Evolutionary conservation across 2,113 vertebrate genomes (phyloP), one percentile per base, ranked within the genome.

Genomic region (Circaetus gallicus): DNA sequence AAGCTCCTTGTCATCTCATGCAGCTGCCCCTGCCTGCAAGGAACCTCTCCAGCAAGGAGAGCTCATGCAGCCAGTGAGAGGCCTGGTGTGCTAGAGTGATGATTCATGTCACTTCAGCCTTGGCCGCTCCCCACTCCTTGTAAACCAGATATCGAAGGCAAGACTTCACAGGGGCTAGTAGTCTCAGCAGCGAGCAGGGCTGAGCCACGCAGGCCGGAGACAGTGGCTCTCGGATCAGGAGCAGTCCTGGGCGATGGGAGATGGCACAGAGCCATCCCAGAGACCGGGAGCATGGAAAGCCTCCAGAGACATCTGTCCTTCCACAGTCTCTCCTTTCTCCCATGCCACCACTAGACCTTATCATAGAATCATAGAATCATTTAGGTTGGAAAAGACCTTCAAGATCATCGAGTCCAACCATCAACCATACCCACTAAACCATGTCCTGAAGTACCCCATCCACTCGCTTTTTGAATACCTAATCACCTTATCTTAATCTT

Each of bases 161-260:
- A 36, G 71, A 87, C 17, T 22, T 93, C 76, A 38, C 9, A 55
- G 20, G 45, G 25, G 69, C 13, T 12, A 21, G 36, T 3, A 83
- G 36, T 53, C 34, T 80, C 62, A 66, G 76, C 53, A 85, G 38
- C 0, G 1, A 79, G 20, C n/a, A 50, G 34, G 24, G 31, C 45
- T 86, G 50, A 89, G 59, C n/a, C 50, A 38, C 0, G 1, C 40
- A 29, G 45, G 17, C 0, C 1, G 63, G 19, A 85, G 18, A 52
- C 1, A 3, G 25, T 8, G 16, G 20, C 18, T 63, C 18, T 71
- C 1, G 0, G 42, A 49, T 34, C 11, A 61, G 58, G 14, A 58
- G 34, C 67, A 43, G n/a, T 56, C 28, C 28, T 79, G 52, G 12
- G 16, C 22, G 7, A 42, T 45, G 69, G 36, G 16, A 90, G 22